These are phyloP conservation scores for Meteorus colon DNA, from an alignment of 2,888 invertebrate species.

Conservation along the genomic window DNA sequence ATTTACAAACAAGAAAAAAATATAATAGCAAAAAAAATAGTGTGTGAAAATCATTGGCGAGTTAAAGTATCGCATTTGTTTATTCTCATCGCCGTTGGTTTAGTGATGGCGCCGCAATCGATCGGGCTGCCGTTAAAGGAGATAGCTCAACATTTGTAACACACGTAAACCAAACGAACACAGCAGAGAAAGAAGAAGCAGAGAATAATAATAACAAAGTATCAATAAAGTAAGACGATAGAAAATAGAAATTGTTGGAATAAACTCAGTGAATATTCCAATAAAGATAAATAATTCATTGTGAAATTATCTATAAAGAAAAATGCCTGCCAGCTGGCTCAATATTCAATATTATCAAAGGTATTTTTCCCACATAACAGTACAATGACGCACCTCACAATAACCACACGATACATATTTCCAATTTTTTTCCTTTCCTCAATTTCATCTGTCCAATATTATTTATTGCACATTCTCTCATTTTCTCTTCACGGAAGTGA, in stretches of 20 bases:
- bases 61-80: slow-evolving; percentile 31
- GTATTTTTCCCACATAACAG: slow-evolving; percentile 20
- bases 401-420: slow-evolving; percentile 13
- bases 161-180: slow-evolving; percentile 47
- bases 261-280: slow-evolving; percentile 60
- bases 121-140: slow-evolving; percentile 35
- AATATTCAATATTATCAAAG: slow-evolving; percentile 25
- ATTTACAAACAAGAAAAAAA: neutral
- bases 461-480: neutral
- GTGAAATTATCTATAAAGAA: slow-evolving; percentile 58
- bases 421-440: slow-evolving; percentile 8
- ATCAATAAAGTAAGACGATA: neutral
- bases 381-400: neutral
- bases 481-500: slow-evolving; percentile 10
- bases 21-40: neutral
- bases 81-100: slow-evolving; percentile 30
- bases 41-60: neutral
- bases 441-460: neutral
- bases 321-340: slow-evolving; percentile 42
- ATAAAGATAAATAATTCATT: slow-evolving; percentile 65
- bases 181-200: slow-evolving; percentile 45
- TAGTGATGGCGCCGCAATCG: slow-evolving; percentile 29
- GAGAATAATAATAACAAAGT: slow-evolving; percentile 43
- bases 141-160: slow-evolving; percentile 33
- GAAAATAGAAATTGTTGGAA: slow-evolving; percentile 57